phyloP scores from a whole-genome alignment of 2,888 invertebrate species.

The Megamerina dolium region DNA sequence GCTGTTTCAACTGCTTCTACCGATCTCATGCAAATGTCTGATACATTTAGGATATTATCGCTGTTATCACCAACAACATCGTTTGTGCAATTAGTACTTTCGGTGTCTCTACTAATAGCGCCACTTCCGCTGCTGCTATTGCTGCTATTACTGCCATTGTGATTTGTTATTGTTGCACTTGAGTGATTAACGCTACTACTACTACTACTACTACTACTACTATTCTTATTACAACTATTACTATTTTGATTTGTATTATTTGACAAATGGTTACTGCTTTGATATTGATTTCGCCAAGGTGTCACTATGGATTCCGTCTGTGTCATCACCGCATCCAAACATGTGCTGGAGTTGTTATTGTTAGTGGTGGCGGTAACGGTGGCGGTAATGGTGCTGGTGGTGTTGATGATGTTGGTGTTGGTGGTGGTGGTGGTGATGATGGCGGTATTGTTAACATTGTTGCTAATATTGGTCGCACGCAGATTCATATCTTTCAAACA shows the following conservation, averaged over 20 bases:
- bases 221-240: constrained; percentile 16
- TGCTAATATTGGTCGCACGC: constrained; percentile 8
- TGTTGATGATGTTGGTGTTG: constrained; percentile 24
- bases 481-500: constrained; percentile 12
- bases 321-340: constrained; percentile 4
- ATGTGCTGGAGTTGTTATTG: constrained; percentile 15
- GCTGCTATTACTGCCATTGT: constrained; percentile 21
- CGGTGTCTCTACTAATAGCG: constrained; percentile 19
- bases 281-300: constrained; percentile 28
- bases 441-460: constrained; percentile 17
- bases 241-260: constrained; percentile 9
- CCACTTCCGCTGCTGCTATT: constrained; percentile 18
- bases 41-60: constrained; percentile 1
- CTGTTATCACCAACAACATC: constrained; percentile 16
- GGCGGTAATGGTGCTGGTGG: too few species aligned
- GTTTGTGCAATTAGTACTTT: constrained; percentile 14
- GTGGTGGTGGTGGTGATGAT: too few species aligned
- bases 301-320: constrained; percentile 10
- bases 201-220: constrained; percentile 5
- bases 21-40: constrained; percentile 1
- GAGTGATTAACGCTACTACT: constrained; percentile 5
- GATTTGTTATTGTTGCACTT: constrained; percentile 15
- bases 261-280: constrained; percentile 13
- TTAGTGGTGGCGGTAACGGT: constrained; percentile 20
- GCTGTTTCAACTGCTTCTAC: constrained; percentile 9